Conservation (phyloP, 1,140 invertebrate species). For the Caenorhabditis remanei region DNA sequence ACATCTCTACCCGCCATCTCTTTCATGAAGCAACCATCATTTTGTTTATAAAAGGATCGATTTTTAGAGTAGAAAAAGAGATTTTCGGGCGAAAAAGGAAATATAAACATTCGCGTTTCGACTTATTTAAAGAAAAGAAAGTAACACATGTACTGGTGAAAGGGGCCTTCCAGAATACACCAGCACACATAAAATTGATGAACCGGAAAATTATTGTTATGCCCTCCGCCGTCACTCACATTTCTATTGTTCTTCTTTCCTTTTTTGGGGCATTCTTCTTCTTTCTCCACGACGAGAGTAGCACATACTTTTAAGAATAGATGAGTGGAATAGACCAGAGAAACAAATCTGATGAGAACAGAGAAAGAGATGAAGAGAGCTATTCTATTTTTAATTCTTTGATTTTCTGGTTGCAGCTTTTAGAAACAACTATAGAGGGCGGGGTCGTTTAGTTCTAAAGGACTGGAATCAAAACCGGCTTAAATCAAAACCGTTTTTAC, state of each 20-base stretch:
- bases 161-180: conserved; percentile 5
- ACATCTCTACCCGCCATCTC: neutral
- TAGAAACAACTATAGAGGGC: too few species aligned
- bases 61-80: neutral
- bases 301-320: conserved; percentile 9
- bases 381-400: neutral
- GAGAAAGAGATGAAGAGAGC: too few species aligned
- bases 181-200: conserved; percentile 50
- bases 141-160: neutral
- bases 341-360: neutral
- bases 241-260: conserved; percentile 30
- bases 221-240: neutral
- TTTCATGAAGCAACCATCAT: neutral
- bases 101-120: neutral
- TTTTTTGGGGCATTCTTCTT: too few species aligned
- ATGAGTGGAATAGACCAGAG: conserved; percentile 25
- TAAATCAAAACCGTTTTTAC: too few species aligned
- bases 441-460: too few species aligned
- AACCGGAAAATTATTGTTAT: conserved; percentile 56
- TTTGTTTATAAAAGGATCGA: conserved; percentile 52
- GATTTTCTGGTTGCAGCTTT: neutral
- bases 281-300: too few species aligned
- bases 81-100: neutral
- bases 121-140: conserved; percentile 2
- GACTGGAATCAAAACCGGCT: too few species aligned